These are phyloP conservation scores for Helicoverpa armigera DNA, from an alignment of 1,140 invertebrate species.

Conservation along the genomic window DNA sequence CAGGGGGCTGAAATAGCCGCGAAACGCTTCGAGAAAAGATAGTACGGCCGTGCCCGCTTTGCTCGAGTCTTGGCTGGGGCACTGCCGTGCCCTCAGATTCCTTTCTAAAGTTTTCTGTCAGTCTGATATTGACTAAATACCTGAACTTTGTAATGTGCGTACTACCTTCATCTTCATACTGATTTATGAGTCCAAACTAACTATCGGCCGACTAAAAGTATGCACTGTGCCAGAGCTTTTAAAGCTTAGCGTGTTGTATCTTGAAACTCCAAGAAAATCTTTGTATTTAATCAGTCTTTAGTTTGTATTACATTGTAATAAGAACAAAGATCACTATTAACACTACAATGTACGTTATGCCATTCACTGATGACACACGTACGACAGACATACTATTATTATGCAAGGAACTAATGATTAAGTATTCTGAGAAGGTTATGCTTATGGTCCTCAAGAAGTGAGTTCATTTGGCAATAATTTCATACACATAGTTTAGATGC, in stretches of 20 bases:
- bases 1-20: no score
- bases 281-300: not conserved
- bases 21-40: no score
- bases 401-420: slow-evolving; percentile 7
- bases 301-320: not conserved
- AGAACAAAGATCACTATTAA: slow-evolving; percentile 15
- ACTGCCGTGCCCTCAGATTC: no score
- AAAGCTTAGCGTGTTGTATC: not conserved
- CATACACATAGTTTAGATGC: no score
- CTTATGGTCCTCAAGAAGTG: not conserved
- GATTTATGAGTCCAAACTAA: no score
- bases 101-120: no score
- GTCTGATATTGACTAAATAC: no score
- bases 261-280: not conserved
- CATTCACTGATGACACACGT: not conserved
- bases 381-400: not conserved
- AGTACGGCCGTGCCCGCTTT: no score
- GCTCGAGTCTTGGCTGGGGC: no score
- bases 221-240: not conserved
- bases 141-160: no score
- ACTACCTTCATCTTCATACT: no score
- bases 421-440: slow-evolving; percentile 11
- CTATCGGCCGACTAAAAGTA: no score
- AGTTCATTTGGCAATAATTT: not conserved
- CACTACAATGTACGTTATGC: not conserved